Base-by-base conservation (phyloP, 2,888 invertebrate genomes). In the Oscheius onirici region DNA sequence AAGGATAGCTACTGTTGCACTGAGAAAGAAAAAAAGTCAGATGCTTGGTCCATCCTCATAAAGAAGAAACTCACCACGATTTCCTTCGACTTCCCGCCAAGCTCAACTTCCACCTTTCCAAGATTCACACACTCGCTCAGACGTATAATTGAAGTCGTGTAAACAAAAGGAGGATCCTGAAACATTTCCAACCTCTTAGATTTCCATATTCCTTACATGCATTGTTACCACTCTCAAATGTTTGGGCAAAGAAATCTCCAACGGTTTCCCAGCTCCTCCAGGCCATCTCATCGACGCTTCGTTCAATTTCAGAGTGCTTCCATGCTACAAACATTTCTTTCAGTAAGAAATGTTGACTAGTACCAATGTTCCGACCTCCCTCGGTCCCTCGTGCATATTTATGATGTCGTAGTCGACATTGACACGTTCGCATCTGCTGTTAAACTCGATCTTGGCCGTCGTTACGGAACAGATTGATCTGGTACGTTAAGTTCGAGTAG, bases 141-240 rank as follows among this genome's bases (percentile, higher is more conserved):
- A 46, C 77, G 73, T 8, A 71, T 69, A 11, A 80, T 71, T 6
- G 81, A 74, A 11, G 80, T 74, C 2, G 79, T 71, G 67, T 84
- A 86, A 13, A 86, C 84, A 73, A 86, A 86, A 5, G 86, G 86
- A 28, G 85, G 83, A 72, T 85, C 85, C 28, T 73, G 72, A n/a
- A 22, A 65, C 55, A 6, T 5, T 13, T 11, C 8, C n/a, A 26
- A 54, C 13, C 5, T 52, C 3, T 26, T n/a, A n/a, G n/a, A n/a
- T n/a, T n/a, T n/a, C n/a, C n/a, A 52, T 22, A 26, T 3, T 11
- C 6, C 55, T 68, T 43, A 70, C 70, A 49, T 72, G 52, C 8
- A 82, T 82, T 1, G 82, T 79, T 2, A 84, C 83, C 8, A 76
- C 81, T 46, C 85, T 68, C 24, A 85, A 69, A 71, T 84, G 82